phyloP scores from a whole-genome alignment of 2,888 invertebrate genomes.

The Mystacides longicornis region DNA sequence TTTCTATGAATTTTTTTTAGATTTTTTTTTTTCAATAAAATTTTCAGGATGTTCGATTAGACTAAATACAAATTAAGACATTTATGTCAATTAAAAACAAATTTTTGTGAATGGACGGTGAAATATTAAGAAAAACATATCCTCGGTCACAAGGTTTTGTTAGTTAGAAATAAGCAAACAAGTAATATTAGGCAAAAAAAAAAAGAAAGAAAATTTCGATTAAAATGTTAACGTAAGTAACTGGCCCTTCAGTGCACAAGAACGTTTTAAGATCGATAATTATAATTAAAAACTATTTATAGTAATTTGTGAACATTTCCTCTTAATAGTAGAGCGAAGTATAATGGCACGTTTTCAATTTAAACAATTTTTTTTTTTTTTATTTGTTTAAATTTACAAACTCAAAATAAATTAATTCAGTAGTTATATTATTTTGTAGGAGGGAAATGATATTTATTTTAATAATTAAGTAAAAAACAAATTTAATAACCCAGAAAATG shows the following conservation, averaged over 20 bases:
- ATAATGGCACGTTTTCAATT: background rate
- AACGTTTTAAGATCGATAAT: too few species aligned
- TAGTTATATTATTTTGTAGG: background rate
- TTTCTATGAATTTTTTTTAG: too few species aligned
- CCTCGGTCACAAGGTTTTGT: background rate
- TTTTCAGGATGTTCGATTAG: too few species aligned
- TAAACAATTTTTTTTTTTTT: background rate
- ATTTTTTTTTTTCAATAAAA: too few species aligned
- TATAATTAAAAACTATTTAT: slow-evolving; percentile 14
- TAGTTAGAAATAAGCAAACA: slow-evolving; percentile 13
- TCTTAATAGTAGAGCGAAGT: background rate
- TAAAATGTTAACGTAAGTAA: slow-evolving; percentile 20
- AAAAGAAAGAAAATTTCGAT: background rate
- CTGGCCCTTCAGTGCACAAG: slow-evolving; percentile 19
- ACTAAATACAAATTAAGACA: too few species aligned
- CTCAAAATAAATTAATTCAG: background rate
- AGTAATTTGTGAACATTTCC: slow-evolving; percentile 15
- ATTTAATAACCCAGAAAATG: too few species aligned
- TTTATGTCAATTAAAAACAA: background rate
- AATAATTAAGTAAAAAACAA: too few species aligned
- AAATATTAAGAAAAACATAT: slow-evolving; percentile 6
- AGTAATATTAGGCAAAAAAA: slow-evolving; percentile 16
- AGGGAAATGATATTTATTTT: too few species aligned
- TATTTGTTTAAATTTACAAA: background rate
- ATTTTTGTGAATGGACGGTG: slow-evolving; percentile 8